Conservation (phyloP, 23 tunicate genomes). For the Aplidium turbinatum region DNA sequence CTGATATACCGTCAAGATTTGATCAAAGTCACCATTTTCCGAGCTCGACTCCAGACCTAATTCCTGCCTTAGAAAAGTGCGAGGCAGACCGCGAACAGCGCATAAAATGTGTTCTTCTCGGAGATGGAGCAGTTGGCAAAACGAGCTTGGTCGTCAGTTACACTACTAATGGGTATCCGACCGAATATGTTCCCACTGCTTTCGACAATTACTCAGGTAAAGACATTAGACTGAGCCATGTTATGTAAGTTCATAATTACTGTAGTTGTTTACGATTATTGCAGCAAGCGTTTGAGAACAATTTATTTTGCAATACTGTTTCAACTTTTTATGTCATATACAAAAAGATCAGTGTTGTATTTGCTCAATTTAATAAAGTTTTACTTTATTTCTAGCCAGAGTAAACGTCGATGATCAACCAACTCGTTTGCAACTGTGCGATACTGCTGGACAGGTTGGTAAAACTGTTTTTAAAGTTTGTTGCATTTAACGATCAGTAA, state of each 20-base stretch:
- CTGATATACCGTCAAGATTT: constrained; percentile 66
- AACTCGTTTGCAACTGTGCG: constrained; percentile 84
- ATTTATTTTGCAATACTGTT: background rate
- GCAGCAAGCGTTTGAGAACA: background rate
- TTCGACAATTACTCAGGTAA: constrained; percentile 91
- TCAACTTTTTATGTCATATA: background rate
- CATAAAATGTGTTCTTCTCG: constrained; percentile 84
- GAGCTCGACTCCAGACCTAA: constrained; percentile 47
- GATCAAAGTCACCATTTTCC: constrained; percentile 52
- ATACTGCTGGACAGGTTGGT: constrained; percentile 91
- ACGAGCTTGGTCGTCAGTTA: constrained; percentile 92
- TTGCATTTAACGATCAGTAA: too few relatives aligned
- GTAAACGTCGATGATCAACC: constrained; percentile 61
- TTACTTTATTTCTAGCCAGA: constrained; percentile 58
- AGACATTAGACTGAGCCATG: background rate
- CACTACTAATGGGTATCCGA: constrained; percentile 90
- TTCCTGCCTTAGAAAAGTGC: constrained; percentile 54
- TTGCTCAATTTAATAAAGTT: too few relatives aligned
- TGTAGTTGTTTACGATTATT: background rate
- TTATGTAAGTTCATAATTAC: background rate
- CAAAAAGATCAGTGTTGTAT: too few relatives aligned
- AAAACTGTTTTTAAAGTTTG: background rate
- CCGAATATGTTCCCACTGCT: constrained; percentile 92
- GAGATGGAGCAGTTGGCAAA: constrained; percentile 95
- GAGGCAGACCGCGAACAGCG: constrained; percentile 53